These are phyloP conservation scores for Drosophila fuyamai DNA, from an alignment of 1,140 invertebrate genomes.

Conservation along the genomic window DNA sequence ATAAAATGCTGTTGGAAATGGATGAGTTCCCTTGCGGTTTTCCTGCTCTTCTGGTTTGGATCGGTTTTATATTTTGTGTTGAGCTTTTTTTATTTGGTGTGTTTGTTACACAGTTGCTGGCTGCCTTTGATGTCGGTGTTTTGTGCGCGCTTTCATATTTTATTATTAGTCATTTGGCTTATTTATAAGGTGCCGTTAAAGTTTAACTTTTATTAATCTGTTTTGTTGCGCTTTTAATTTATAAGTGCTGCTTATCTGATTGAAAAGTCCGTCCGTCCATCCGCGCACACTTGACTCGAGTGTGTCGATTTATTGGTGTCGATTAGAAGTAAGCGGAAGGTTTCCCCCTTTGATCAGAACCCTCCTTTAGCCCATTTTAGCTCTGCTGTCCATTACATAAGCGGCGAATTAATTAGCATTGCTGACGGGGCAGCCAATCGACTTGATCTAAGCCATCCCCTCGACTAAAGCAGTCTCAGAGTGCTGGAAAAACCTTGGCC, in stretches of 20 bases:
- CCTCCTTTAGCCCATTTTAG: neutral
- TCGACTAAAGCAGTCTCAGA: constrained; percentile 24
- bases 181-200: constrained; percentile 80
- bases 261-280: constrained; percentile 55
- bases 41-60: constrained; percentile 21
- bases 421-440: constrained; percentile 28
- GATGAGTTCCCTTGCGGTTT: constrained; percentile 44
- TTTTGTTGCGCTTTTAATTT: constrained; percentile 79
- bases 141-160: constrained; percentile 73
- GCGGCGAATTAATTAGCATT: constrained; percentile 57
- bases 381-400: constrained; percentile 44
- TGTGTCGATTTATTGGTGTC: constrained; percentile 77
- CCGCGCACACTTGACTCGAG: constrained; percentile 72
- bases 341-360: constrained; percentile 5
- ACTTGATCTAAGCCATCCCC: constrained; percentile 28
- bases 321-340: constrained; percentile 60
- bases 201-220: constrained; percentile 82
- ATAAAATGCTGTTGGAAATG: constrained; percentile 39
- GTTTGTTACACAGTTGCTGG: constrained; percentile 37
- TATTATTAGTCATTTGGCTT: constrained; percentile 82
- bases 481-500: constrained; percentile 19
- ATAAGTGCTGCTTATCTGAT: constrained; percentile 82
- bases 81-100: constrained; percentile 14
- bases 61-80: constrained; percentile 32
- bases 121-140: constrained; percentile 67